Evolutionary conservation across 1,140 invertebrate species (phyloP).

Genomic region (Zaprionus taronus): DNA sequence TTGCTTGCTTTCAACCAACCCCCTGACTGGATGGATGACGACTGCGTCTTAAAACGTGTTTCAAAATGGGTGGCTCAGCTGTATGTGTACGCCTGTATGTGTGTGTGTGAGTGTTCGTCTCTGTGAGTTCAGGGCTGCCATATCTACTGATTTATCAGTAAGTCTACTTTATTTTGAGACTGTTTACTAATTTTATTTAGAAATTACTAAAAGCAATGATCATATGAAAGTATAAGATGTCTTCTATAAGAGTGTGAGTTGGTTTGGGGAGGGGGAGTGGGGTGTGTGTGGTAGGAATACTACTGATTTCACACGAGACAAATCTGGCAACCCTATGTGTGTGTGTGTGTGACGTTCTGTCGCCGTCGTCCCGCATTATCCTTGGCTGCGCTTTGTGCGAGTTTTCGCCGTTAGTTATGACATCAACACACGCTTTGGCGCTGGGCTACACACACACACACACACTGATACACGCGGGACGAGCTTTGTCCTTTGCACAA

Average conservation of each 20-base stretch:
- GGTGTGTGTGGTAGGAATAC: too few species aligned
- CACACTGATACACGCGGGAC: conserved; percentile 1
- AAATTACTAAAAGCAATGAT: too few species aligned
- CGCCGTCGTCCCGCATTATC: conserved; percentile 39
- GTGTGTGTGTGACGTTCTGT: conserved; percentile 17
- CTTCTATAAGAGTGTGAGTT: too few species aligned
- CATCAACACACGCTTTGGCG: conserved; percentile 73
- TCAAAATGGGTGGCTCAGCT: conserved; percentile 59
- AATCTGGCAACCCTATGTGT: background rate
- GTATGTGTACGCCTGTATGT: conserved; percentile 5
- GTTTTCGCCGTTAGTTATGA: conserved; percentile 62
- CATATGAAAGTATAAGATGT: too few species aligned
- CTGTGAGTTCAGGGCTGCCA: background rate
- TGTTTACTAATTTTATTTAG: too few species aligned
- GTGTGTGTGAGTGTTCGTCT: conserved; percentile 10
- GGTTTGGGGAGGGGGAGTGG: too few species aligned
- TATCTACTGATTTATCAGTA: too few species aligned
- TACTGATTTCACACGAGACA: too few species aligned
- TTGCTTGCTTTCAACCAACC: conserved; percentile 47
- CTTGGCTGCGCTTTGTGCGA: conserved; percentile 40
- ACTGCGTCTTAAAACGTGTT: conserved; percentile 70
- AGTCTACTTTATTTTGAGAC: too few species aligned
- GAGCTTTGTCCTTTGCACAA: conserved; percentile 66
- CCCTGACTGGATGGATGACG: conserved; percentile 16
- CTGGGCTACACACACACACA: conserved; percentile 19